Base-by-base conservation (phyloP, 2,888 invertebrate species). In the Lysandra coridon region DNA sequence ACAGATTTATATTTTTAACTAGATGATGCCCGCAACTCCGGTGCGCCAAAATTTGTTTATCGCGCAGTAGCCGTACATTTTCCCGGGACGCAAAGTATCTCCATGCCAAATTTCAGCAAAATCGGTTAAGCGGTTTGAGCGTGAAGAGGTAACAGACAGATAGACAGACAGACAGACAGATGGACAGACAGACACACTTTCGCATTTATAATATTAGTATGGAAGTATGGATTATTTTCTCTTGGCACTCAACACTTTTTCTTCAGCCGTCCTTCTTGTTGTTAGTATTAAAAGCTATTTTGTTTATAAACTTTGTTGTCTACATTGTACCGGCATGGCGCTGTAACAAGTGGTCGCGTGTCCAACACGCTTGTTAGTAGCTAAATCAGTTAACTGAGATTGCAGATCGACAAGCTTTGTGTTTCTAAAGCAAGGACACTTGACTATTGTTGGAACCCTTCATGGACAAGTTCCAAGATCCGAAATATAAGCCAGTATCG, bases 341-440 rank as follows among this genome's bases (percentile, higher is more conserved):
- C 82, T 62, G 85, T 88, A 89, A 89, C 89, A 90, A 89, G 90
- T 90, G 90, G 90, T 89, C 86, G 90, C 88, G 88, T 89, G 90
- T 82, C 82, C 78, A 60, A 64, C 57, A 76, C 60, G 77, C 75
- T 33, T 79, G 75, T 64, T 78, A 33, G 37, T 23, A 37, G 33
- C 40, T 79, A 60, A 60, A 79, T 30, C 40, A 30, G 74, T 44
- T 76, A 74, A 23, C 57, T 33, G 44, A 79, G 74, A 79, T 53
- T 62, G 33, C 40, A 74, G 44, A 74, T 74, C 14, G 40, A 74
- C 44, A 74, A 74, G 74, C 60, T 60, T 60, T 30, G 57, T 79
- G 14, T 14, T 69, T 37, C 33, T 14, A 37, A 69, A 69, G 33
- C 33, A 17, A 37, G 14, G 23, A 33, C 30, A 62, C 23, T n/a